Evolutionary conservation across 1,140 invertebrate genomes (phyloP), one percentile per base, ranked within the genome.

Genomic region (Pseudomyrmex concolor): DNA sequence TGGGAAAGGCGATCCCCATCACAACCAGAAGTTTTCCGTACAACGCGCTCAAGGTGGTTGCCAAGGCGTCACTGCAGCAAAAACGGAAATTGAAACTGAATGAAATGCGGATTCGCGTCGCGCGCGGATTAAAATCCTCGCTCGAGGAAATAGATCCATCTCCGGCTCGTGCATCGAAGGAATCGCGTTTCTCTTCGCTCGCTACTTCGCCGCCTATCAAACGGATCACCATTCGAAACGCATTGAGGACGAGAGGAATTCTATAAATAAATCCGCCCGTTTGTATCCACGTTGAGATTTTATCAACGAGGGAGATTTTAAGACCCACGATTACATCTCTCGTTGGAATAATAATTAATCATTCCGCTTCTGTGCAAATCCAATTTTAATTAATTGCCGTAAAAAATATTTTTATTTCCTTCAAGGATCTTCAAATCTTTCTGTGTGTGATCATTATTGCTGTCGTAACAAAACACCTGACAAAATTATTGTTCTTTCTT

Each of bases 11-110:
- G 88, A 98, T 96, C 25, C 98, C 98, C 97, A 99, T 98, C 13
- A 99, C 98, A 34, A 99, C 97, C 67, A 99, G 93, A 2, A 99
- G 95, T 93, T 99, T 98, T n/a, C 97, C 97, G 92, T 99, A 99
- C 3, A 99, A 95, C 0, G 98, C 98, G 86, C 98, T 98, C 71
- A 99, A 95, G 17, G 98, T 97, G 19, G 97, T 97, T 78, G 98
- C 97, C 86, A 98, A 94, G 70, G 97, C 96, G 92, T 98, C 97
- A 70, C 97, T 97, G 92, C 71, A 62, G 62, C 67, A 83, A 43
- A 91, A 91, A 91, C 89, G 85, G 86, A 90, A 91, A 86, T 84
- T 84, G 81, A 82, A 67, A 22, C 57, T 64, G 66, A 85, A 85
- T 55, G 73, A 68, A 62, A 51, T 34, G 22, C 34, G 59, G 45